Evolutionary conservation across 2,797 vertebrate genomes (phyloP).

Genomic region (Vireo griseus): DNA sequence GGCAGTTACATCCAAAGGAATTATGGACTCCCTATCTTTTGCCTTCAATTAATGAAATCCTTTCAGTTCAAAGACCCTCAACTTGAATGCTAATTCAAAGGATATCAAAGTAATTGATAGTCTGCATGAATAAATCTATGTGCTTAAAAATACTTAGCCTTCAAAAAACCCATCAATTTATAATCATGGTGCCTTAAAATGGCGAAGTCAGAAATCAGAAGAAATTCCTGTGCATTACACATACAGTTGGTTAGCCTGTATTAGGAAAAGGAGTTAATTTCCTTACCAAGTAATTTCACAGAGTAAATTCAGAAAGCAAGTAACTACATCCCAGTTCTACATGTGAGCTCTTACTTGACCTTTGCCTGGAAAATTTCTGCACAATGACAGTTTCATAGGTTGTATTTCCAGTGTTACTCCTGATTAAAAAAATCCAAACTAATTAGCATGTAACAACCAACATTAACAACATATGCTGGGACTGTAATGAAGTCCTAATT

Average conservation of each 20-base stretch:
- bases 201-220: constrained; percentile 14
- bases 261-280: background rate
- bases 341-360: background rate
- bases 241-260: background rate
- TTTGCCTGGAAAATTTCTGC: background rate
- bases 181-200: background rate
- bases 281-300: background rate
- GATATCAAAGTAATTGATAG: constrained; percentile 55
- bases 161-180: constrained; percentile 31
- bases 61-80: constrained; percentile 36
- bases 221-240: background rate
- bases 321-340: background rate
- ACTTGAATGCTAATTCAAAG: constrained; percentile 45
- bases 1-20: constrained; percentile 47
- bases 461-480: background rate
- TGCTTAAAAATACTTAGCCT: constrained; percentile 50
- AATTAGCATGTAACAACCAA: constrained; percentile 46
- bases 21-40: constrained; percentile 38
- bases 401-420: constrained; percentile 3
- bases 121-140: constrained; percentile 22
- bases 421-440: constrained; percentile 25
- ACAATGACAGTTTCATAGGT: background rate
- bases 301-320: background rate
- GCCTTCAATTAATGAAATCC: constrained; percentile 53
- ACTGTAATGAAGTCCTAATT: constrained; percentile 31